Evolutionary conservation across 2,888 invertebrate species (phyloP), one percentile per base, ranked within the genome.

Genomic region (Andrena haemorrhoa): DNA sequence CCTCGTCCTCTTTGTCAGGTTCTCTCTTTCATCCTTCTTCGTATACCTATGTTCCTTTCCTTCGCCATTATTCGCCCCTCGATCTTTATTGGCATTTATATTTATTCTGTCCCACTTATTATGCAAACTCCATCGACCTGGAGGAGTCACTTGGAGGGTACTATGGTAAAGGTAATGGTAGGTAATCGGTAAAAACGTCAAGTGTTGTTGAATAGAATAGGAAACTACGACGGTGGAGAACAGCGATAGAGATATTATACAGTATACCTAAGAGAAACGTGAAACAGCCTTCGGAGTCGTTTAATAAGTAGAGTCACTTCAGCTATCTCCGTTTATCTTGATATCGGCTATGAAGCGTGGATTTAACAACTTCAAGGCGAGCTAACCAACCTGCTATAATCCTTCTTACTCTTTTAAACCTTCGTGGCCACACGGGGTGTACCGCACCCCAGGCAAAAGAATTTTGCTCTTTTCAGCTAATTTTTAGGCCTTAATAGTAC

Each of bases 231-330:
- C 61, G 75, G 65, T 47, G 71, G 79, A 75, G 79, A 82, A 81
- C 61, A 64, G 31, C 53, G 75, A 58, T 66, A 77, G 70, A 41
- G 41, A 41, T 41, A 41, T 41, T 16, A 78, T 81, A 79, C 66
- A 79, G 77, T 72, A 87, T 79, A 64, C 83, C 64, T 69, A 71
- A 77, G 79, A 82, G 85, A 61, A 85, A 79, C 68, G 75, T 41
- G 82, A 82, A 85, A 84, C 78, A 88, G 89, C 92, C 90, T 64
- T 81, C 77, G 90, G 90, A 90, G 88, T 90, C 89, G 87, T 89
- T 90, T 92, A 92, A 92, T 90, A 89, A 92, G 90, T 90, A 91
- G 91, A 92, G 90, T 91, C 91, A 85, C 86, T 85, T 78, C 77
- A 80, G 79, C 76, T 74, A 72, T 70, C 73, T 65, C 77, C 65